These are phyloP conservation scores for Felis chaus DNA, from an alignment of 2,113 vertebrate genomes.

Conservation along the genomic window DNA sequence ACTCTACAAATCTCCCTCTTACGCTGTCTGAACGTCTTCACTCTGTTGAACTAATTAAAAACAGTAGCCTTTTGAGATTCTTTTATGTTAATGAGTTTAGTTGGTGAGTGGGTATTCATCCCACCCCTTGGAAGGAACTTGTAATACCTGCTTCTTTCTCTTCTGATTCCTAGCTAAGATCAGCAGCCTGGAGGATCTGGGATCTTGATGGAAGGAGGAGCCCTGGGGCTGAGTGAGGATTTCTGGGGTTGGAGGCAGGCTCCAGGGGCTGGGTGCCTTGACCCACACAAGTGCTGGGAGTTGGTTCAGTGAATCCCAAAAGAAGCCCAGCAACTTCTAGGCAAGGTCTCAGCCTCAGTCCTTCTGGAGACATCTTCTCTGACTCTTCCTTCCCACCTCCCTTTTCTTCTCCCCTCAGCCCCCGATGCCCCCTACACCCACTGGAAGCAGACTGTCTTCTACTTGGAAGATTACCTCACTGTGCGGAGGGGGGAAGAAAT, in stretches of 20 bases:
- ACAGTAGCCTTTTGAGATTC: neutral
- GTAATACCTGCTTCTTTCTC: neutral
- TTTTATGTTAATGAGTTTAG: neutral
- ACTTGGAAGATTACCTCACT: slow-evolving; percentile 97
- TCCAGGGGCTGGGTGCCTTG: fast-evolving
- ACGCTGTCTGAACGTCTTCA: neutral
- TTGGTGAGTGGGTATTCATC: neutral
- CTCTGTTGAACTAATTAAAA: neutral
- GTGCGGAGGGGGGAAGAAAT: slow-evolving; percentile 96
- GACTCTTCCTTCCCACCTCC: neutral
- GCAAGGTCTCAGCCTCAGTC: neutral
- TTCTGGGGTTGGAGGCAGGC: no score
- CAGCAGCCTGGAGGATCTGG: neutral
- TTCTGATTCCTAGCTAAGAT: neutral
- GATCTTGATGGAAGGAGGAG: no score
- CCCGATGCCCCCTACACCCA: slow-evolving; percentile 96
- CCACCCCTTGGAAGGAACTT: neutral
- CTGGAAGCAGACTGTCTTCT: slow-evolving; percentile 99
- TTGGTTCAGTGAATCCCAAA: no score
- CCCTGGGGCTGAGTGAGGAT: neutral
- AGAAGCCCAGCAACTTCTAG: neutral
- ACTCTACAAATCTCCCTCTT: neutral
- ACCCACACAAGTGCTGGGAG: neutral
- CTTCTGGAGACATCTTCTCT: neutral
- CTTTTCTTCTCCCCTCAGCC: slow-evolving; percentile 81